A percentile compares a stretch with the other conserved stretches of the same genome.
phyloP scores from a whole-genome alignment of 2,797 vertebrate genomes.

The Allobates femoralis region DNA sequence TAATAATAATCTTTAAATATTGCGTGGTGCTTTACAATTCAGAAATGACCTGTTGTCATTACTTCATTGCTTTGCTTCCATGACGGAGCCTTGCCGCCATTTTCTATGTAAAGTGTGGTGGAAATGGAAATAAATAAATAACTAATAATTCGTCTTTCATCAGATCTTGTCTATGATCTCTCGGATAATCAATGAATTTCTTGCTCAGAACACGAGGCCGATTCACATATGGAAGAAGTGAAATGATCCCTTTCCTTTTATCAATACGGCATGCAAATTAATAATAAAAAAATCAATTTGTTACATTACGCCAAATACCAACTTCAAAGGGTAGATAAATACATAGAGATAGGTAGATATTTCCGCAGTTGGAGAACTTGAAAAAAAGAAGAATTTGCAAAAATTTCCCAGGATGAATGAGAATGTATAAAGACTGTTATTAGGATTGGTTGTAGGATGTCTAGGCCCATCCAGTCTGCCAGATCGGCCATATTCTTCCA shows the following conservation, averaged over 20 bases:
- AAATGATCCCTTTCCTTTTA: not conserved
- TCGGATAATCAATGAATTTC: slow-evolving; percentile 22
- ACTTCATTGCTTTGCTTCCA: not conserved
- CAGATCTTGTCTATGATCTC: slow-evolving; percentile 19
- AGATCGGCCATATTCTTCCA: not conserved
- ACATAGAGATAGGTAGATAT: not conserved
- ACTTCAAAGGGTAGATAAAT: not conserved
- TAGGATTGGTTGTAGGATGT: not conserved
- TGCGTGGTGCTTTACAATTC: no score
- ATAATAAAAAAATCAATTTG: slow-evolving; percentile 3
- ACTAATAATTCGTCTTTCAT: slow-evolving; percentile 16
- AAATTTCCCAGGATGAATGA: not conserved
- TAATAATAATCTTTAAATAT: no score
- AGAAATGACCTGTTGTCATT: not conserved
- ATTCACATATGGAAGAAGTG: not conserved
- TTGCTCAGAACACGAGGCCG: not conserved
- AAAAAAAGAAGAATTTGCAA: not conserved
- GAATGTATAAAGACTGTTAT: not conserved
- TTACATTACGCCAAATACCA: not conserved
- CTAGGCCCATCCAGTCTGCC: slow-evolving; percentile 5
- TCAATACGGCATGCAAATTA: slow-evolving; percentile 1
- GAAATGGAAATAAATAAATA: not conserved
- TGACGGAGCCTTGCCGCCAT: slow-evolving; percentile 16
- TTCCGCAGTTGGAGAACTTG: not conserved
- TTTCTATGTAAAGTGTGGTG: not conserved